Percentiles rank a stretch among this genome's conserved stretches.
Conservation (phyloP, 2,797 vertebrate genomes). For the Esox masquinongy region DNA sequence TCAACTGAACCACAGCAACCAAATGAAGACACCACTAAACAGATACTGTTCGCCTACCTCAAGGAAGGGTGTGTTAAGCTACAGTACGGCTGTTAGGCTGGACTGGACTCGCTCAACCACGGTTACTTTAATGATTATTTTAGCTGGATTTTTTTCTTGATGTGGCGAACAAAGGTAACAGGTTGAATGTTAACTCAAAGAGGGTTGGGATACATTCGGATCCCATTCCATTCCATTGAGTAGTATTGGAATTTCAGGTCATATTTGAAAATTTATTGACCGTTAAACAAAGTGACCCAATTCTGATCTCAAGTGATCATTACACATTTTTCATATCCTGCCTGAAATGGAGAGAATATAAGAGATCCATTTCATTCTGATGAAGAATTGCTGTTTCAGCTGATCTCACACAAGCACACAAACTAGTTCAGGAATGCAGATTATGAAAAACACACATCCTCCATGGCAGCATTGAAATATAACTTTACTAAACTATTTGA, state of each 20-base stretch:
- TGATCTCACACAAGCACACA: slow-evolving; percentile 48
- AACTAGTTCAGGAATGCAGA: slow-evolving; percentile 55
- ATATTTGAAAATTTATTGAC: neutral
- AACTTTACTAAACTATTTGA: neutral
- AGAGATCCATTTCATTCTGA: slow-evolving; percentile 20
- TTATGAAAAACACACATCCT: slow-evolving; percentile 30
- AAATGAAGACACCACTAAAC: slow-evolving; percentile 86
- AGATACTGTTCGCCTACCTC: slow-evolving; percentile 89
- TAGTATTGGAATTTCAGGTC: neutral
- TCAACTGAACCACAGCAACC: slow-evolving; percentile 72
- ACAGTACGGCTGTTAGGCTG: no score
- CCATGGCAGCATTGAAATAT: slow-evolving; percentile 55
- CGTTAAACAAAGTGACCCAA: neutral
- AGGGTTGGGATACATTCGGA: neutral
- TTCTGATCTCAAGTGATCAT: neutral
- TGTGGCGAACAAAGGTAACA: neutral
- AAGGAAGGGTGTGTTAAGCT: slow-evolving; percentile 84
- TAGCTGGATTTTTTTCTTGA: neutral
- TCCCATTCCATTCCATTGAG: neutral
- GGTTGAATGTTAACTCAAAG: neutral
- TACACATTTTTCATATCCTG: slow-evolving; percentile 1
- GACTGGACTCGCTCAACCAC: neutral
- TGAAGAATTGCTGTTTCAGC: slow-evolving; percentile 59
- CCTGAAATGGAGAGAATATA: neutral
- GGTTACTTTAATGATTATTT: neutral